Base-by-base conservation (phyloP, 2,113 vertebrate species). In the Polyodon spathula region DNA sequence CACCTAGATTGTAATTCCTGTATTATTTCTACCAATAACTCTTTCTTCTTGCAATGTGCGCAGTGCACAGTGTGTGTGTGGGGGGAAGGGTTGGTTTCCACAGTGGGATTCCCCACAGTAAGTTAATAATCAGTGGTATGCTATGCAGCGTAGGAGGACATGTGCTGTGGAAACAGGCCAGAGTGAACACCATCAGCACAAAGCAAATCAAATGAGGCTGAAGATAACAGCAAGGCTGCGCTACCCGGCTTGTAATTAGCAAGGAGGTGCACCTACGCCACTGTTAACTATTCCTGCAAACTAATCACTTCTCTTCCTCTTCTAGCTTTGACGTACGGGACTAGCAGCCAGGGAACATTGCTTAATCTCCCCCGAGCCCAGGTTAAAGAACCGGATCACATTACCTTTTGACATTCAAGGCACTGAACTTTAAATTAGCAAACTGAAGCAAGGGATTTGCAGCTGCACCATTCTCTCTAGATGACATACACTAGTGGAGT, bases 71-170 rank as follows among this genome's bases (percentile, higher is more conserved):
- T 8, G n/a, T 54, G 41, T 48, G 54, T n/a, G 56, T 61, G 40
- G 40, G 54, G 10, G 27, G 54, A 17, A 54, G 41, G n/a, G n/a
- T n/a, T n/a, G n/a, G n/a, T n/a, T n/a, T n/a, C 15, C 46, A 61
- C 52, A 61, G 27, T 46, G 58, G 62, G 54, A 40, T 58, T 64
- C 54, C 61, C 62, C 56, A 53, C 40, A 44, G 43, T 58, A 42
- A 61, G 27, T 40, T 48, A 59, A 38, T 43, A 38, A 51, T 14
- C 11, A 40, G 40, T 48, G 17, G 4, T 16, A 27, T 46, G 39
- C 43, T 59, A 48, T 15, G 17, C 39, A 9, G 50, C 37, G 63
- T 59, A 41, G 56, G 56, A 5, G 56, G 40, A 41, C 17, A 41
- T 57, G 54, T 54, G 56, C 37, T 10, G 15, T 9, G 57, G 57